phyloP scores from a whole-genome alignment of 2,888 invertebrate species.

The Folsomia candida region DNA sequence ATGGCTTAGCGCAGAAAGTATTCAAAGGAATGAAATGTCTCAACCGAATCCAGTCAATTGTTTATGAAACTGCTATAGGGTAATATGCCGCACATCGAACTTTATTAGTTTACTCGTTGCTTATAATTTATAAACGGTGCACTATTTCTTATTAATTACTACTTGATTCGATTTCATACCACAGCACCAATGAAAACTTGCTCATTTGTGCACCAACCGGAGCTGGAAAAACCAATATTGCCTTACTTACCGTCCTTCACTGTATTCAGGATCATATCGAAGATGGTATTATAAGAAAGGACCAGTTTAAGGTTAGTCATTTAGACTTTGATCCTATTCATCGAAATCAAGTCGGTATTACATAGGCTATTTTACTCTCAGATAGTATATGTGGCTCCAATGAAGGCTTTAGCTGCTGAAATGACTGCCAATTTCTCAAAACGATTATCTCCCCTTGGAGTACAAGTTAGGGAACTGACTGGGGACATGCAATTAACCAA shows the following conservation, averaged over 20 bases:
- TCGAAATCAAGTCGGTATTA: slow-evolving; percentile 15
- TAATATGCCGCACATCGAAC: no score
- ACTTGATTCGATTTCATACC: no score
- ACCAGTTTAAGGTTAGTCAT: slow-evolving; percentile 80
- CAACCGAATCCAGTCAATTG: slow-evolving; percentile 93
- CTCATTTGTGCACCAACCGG: slow-evolving; percentile 98
- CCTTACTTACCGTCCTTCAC: slow-evolving; percentile 86
- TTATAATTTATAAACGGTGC: no score
- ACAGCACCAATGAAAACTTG: slow-evolving; percentile 93
- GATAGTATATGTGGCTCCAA: slow-evolving; percentile 98
- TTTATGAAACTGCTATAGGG: slow-evolving; percentile 93
- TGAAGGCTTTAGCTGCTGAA: slow-evolving; percentile 98
- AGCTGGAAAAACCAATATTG: slow-evolving; percentile 98
- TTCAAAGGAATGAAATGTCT: slow-evolving; percentile 82
- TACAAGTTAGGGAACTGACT: slow-evolving; percentile 86
- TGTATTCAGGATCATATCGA: slow-evolving; percentile 82
- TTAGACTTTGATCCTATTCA: background rate
- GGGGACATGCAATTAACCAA: slow-evolving; percentile 98
- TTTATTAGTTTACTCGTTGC: no score
- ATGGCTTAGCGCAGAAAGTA: slow-evolving; percentile 81
- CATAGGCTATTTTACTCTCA: slow-evolving; percentile 54
- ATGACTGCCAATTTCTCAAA: slow-evolving; percentile 93
- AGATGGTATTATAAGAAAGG: slow-evolving; percentile 73
- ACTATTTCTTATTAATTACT: no score
- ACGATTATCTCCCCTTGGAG: slow-evolving; percentile 72